phyloP scores from a whole-genome alignment of 1,140 invertebrate species.

The Drosophila kanapiae region DNA sequence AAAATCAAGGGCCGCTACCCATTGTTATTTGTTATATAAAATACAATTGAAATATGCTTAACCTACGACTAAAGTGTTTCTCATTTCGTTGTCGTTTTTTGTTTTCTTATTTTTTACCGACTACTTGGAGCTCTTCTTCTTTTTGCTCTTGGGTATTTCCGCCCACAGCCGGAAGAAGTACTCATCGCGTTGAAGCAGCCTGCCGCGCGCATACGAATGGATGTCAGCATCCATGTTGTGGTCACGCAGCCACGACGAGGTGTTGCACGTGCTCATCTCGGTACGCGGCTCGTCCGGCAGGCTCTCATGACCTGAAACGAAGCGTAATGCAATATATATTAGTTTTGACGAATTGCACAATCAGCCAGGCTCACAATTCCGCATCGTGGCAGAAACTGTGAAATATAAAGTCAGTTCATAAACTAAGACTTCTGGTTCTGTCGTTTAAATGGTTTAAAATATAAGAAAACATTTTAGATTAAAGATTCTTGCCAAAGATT shows the following conservation, averaged over 20 bases:
- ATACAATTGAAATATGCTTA: conserved; percentile 76
- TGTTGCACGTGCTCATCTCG: conserved; percentile 94
- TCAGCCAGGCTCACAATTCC: neutral
- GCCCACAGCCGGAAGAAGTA: conserved; percentile 95
- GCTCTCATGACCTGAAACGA: conserved; percentile 85
- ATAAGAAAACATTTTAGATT: too few relatives aligned
- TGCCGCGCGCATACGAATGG: conserved; percentile 93
- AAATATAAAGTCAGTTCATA: neutral
- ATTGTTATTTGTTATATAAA: conserved; percentile 41
- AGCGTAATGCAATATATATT: conserved; percentile 18
- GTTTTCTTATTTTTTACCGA: conserved; percentile 14
- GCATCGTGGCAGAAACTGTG: neutral
- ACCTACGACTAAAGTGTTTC: conserved; percentile 66
- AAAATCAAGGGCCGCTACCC: conserved; percentile 28
- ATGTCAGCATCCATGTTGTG: conserved; percentile 97
- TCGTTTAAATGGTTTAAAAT: too few relatives aligned
- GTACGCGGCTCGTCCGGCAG: conserved; percentile 87
- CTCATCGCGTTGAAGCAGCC: conserved; percentile 93
- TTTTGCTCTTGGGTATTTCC: conserved; percentile 70
- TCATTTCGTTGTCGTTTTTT: conserved; percentile 44
- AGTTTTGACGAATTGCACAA: conserved; percentile 7
- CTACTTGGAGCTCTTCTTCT: conserved; percentile 80
- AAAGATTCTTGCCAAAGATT: neutral
- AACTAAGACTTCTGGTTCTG: neutral
- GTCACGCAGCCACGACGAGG: conserved; percentile 96